phyloP scores from a whole-genome alignment of 1,140 invertebrate genomes.

The Gonatopus flavifemur region DNA sequence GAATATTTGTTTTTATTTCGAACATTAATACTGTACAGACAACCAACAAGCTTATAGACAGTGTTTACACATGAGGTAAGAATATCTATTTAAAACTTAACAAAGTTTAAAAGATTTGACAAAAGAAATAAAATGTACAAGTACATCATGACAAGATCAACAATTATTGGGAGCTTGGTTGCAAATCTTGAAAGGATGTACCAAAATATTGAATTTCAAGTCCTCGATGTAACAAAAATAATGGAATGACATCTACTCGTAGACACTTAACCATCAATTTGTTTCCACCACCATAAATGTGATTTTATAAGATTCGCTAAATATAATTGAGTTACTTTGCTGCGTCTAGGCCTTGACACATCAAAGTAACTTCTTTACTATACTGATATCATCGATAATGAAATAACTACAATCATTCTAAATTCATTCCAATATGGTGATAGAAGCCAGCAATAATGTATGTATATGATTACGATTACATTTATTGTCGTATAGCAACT shows the following conservation, averaged over 20 bases:
- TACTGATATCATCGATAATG: conserved; percentile 15
- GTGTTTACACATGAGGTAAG: conserved; percentile 37
- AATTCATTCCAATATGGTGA: conserved; percentile 31
- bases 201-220: conserved; percentile 14
- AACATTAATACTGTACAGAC: conserved; percentile 54
- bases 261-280: conserved; percentile 34
- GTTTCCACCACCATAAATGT: conserved; percentile 46
- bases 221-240: conserved; percentile 50
- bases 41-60: conserved; percentile 39
- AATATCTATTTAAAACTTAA: conserved; percentile 21
- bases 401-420: conserved; percentile 40
- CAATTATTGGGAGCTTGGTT: conserved; percentile 38
- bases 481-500: conserved; percentile 43
- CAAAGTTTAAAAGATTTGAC: conserved; percentile 18
- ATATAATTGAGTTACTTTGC: conserved; percentile 18
- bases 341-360: conserved; percentile 45
- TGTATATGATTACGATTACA: conserved; percentile 26
- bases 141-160: conserved; percentile 43
- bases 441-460: conserved; percentile 22
- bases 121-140: conserved; percentile 14
- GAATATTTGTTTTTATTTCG: conserved; percentile 46
- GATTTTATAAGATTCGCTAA: conserved; percentile 20
- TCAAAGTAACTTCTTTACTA: conserved; percentile 17
- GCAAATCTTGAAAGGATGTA: conserved; percentile 43
- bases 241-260: conserved; percentile 50